Evolutionary conservation across 2,797 vertebrate species (phyloP), one percentile per base, ranked within the genome.

Genomic region (Staurois parvus): DNA sequence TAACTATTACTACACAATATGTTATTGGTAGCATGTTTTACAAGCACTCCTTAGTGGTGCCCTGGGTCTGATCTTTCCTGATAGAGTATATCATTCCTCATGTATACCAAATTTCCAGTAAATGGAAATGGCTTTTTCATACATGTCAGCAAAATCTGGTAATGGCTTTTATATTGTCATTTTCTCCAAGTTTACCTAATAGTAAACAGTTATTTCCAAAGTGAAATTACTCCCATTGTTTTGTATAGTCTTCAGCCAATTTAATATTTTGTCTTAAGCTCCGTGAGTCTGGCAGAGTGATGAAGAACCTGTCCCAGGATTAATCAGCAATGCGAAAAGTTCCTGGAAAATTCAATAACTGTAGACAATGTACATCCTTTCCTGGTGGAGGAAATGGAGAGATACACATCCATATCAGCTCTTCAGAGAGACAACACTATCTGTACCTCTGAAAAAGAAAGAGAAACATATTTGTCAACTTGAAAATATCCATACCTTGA

Each of bases 291-390:
- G 48, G 26, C 9, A 34, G 48, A 15, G 21, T 62, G 69, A 73
- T 81, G 32, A 34, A 73, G 30, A 72, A 42, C 79, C 69, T 81
- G 45, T 81, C 79, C 79, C 15, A 32, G 13, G 56, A n/a, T 26
- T 81, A 73, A 64, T 26, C 79, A 73, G 48, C 32, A 73, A 37
- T 34, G 48, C 15, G 68, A 40, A 72, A 67, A 68, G 21, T 68
- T 67, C 37, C n/a, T 29, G 9, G 64, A 59, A 79, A 81, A 62
- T 81, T 24, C 68, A 81, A 34, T 81, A 72, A 72, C 4, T 10
- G 69, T 72, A 72, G 45, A 81, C 79, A 81, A 62, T 72, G 69
- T 62, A 24, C 78, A 80, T 70, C 28, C 78, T 56, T 70, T 19
- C 8, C 11, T 21, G 34, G 37, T 80, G 42, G 28, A 70, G 67